phyloP scores from a whole-genome alignment of 2,888 invertebrate species.

The Drosophila meridiana region DNA sequence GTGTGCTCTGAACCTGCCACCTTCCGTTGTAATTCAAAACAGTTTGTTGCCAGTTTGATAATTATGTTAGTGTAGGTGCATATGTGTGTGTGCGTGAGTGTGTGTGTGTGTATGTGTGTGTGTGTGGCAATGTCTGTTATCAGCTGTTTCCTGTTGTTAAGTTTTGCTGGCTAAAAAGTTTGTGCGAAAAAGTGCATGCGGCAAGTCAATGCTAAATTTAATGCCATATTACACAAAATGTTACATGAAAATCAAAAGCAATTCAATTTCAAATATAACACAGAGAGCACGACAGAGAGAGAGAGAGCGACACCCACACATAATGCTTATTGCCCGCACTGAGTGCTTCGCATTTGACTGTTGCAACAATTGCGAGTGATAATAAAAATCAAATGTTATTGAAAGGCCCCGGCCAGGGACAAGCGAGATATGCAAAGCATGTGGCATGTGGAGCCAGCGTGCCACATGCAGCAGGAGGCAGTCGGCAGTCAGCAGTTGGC shows the following conservation, averaged over 20 bases:
- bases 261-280: slow-evolving; percentile 50
- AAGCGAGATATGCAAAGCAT: slow-evolving; percentile 23
- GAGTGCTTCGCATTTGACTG: slow-evolving; percentile 43
- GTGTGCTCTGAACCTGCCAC: slow-evolving; percentile 69
- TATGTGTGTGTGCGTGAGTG: slow-evolving; percentile 3
- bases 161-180: slow-evolving; percentile 64
- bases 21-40: slow-evolving; percentile 75
- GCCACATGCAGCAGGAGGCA: slow-evolving; percentile 12
- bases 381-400: slow-evolving; percentile 77
- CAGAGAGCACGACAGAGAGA: neutral
- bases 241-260: slow-evolving; percentile 62
- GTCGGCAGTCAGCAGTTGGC: neutral
- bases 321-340: slow-evolving; percentile 53
- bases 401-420: slow-evolving; percentile 31
- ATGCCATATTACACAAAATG: slow-evolving; percentile 51
- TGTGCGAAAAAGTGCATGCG: slow-evolving; percentile 20
- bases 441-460: slow-evolving; percentile 3
- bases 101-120: slow-evolving; percentile 5
- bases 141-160: slow-evolving; percentile 77
- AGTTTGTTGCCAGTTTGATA: slow-evolving; percentile 68
- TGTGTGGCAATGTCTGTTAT: slow-evolving; percentile 46
- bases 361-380: slow-evolving; percentile 69
- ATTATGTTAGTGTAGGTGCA: slow-evolving; percentile 11
- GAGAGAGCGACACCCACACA: slow-evolving; percentile 12
- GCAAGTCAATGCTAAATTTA: slow-evolving; percentile 49